phyloP scores from a whole-genome alignment of 2,888 invertebrate species.

The Melanostoma mellinum region DNA sequence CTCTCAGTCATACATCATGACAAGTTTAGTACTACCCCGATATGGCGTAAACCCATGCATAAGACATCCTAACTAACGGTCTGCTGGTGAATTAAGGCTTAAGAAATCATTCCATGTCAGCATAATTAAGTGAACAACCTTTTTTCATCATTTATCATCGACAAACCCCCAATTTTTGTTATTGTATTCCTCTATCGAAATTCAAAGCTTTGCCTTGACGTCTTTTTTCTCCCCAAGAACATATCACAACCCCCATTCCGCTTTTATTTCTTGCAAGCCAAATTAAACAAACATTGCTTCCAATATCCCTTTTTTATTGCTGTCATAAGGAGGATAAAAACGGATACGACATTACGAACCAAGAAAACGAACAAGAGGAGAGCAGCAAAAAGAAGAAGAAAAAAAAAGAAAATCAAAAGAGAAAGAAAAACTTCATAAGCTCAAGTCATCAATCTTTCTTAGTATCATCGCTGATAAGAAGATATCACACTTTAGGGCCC shows the following conservation, averaged over 20 bases:
- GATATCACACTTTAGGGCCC: constrained; percentile 69
- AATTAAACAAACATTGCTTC: constrained; percentile 66
- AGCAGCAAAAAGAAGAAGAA: neutral
- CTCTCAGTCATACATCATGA: constrained; percentile 43
- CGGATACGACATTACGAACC: constrained; percentile 42
- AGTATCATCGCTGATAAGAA: constrained; percentile 71
- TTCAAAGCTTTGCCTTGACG: constrained; percentile 32
- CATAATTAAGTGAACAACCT: constrained; percentile 68
- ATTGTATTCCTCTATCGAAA: constrained; percentile 33
- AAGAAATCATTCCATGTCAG: constrained; percentile 60
- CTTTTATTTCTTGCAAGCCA: constrained; percentile 29
- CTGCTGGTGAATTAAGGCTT: constrained; percentile 52
- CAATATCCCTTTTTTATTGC: constrained; percentile 69
- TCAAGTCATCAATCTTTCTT: constrained; percentile 73
- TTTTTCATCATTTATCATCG: constrained; percentile 62
- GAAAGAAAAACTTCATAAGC: constrained; percentile 58
- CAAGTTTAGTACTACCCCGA: constrained; percentile 14
- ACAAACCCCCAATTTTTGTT: constrained; percentile 15
- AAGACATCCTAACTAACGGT: constrained; percentile 35
- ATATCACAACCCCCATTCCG: neutral
- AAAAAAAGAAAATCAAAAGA: neutral
- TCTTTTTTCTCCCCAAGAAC: neutral
- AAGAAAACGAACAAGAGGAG: constrained; percentile 20
- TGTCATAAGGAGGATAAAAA: constrained; percentile 58
- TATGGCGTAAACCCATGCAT: constrained; percentile 21